A percentile compares a stretch with the other conserved stretches of the same genome.
These are phyloP conservation scores for Drosophila monieri DNA, from an alignment of 2,888 invertebrate genomes.

Conservation along the genomic window DNA sequence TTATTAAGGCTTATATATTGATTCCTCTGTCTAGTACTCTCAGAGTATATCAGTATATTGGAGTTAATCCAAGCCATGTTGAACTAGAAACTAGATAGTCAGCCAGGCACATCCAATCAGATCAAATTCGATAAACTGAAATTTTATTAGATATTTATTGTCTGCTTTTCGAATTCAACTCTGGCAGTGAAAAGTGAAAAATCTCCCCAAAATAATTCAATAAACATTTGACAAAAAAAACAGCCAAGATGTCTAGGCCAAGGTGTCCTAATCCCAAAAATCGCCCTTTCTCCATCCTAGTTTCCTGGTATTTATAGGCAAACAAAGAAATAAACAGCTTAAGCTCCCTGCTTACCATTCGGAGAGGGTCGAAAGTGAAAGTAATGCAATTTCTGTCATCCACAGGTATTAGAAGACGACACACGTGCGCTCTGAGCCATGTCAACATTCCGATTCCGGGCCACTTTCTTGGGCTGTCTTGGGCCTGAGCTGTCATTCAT, in stretches of 20 bases:
- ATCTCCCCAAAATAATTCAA: constrained; percentile 2
- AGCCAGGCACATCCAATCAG: too few species aligned
- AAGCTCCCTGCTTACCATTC: constrained; percentile 14
- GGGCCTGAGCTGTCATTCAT: constrained; percentile 72
- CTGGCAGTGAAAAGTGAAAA: too few species aligned
- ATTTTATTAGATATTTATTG: not conserved
- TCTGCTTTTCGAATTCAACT: not conserved
- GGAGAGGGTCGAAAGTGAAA: constrained; percentile 60
- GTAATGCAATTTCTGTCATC: constrained; percentile 66
- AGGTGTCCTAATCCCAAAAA: constrained; percentile 15
- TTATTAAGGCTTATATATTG: not conserved
- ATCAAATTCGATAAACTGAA: too few species aligned
- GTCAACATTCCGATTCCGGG: constrained; percentile 23
- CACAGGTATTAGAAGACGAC: constrained; percentile 66
- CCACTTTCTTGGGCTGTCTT: not conserved
- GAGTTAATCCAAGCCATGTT: too few species aligned
- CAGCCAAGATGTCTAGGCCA: too few species aligned
- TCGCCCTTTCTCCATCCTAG: constrained; percentile 13
- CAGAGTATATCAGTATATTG: too few species aligned
- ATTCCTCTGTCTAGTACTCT: not conserved
- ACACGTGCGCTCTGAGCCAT: constrained; percentile 23
- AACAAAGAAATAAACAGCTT: constrained; percentile 42
- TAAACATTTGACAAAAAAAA: constrained; percentile 45
- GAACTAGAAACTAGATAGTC: too few species aligned
- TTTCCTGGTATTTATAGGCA: constrained; percentile 30